Percentiles rank a stretch among this genome's conserved stretches.
Evolutionary conservation across 2,113 vertebrate species (phyloP).

Genomic region (Cyprinodon variegatus): DNA sequence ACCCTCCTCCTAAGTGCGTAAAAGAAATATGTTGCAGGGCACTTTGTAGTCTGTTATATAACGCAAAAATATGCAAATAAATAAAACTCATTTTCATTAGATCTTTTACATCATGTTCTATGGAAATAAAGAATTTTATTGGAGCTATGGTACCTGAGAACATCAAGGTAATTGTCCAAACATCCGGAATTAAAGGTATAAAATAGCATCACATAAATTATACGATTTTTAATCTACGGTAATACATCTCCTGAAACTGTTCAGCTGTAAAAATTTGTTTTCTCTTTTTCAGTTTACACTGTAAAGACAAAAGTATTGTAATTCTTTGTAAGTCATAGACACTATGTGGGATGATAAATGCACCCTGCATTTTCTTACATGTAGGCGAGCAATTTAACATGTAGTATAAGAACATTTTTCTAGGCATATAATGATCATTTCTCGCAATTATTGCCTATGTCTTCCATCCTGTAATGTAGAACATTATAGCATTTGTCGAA

Average conservation of each 20-base stretch:
- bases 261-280: background rate
- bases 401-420: background rate
- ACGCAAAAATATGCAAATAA: background rate
- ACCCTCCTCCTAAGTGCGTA: no score
- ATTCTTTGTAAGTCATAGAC: slow-evolving; percentile 8
- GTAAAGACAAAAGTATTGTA: slow-evolving; percentile 2
- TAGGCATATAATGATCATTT: slow-evolving; percentile 12
- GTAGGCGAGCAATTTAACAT: background rate
- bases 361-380: background rate
- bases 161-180: slow-evolving; percentile 1
- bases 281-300: background rate
- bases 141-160: slow-evolving; percentile 7
- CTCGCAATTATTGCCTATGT: slow-evolving; percentile 18
- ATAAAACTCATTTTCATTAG: background rate
- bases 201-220: no score
- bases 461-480: slow-evolving; percentile 3
- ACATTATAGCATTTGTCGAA: slow-evolving; percentile 16
- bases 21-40: no score
- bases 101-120: background rate
- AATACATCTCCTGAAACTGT: slow-evolving; percentile 4
- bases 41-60: background rate
- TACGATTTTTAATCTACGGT: background rate
- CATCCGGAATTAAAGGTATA: background rate
- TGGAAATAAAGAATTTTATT: slow-evolving; percentile 35
- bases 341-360: slow-evolving; percentile 11